Base-by-base conservation (phyloP, 2,888 invertebrate species). In the Digitonthophagus gazella region DNA sequence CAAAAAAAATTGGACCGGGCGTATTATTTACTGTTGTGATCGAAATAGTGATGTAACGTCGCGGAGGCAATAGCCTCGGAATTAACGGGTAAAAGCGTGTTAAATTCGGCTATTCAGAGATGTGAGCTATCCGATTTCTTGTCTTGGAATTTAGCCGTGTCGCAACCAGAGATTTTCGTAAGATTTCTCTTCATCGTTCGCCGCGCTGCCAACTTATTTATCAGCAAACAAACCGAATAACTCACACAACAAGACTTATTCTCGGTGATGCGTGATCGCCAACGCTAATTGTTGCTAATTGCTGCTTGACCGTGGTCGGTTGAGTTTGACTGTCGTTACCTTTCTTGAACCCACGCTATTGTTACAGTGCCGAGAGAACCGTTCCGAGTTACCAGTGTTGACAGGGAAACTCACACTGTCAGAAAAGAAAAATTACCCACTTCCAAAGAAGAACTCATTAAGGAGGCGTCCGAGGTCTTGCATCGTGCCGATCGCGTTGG, bases 391-490 rank as follows among this genome's bases (percentile, higher is more conserved):
- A 80, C 81, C 75, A 83, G 84, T 76, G 84, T 85, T 71, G 84
- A 85, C 81, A 82, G 84, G 73, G 78, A 78, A 67, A 68, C 71
- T 56, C 83, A 83, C 75, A 84, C 85, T 44, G 82, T 87, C 58
- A 84, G 85, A 74, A 85, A 85, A 74, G 87, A 89, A 80, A 87
- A 90, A 71, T 89, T 92, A 74, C 88, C 89, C 64, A 89, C 90
- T 77, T 90, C 91, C 68, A 89, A 90, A 78, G 86, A 90, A 78
- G 89, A 91, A 79, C 86, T 93, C 64, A 90, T 90, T 64, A 87
- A 91, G 78, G 93, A 93, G 84, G 92, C 92, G 22, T 91, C 91
- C 72, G 86, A 87, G 77, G 91, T 93, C 28, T 83, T 92, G 65
- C 88, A 90, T 18, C 92, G 93, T 81, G 93, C 90, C 0, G 89